These are phyloP conservation scores for Herminia tarsipennalis DNA, from an alignment of 2,888 invertebrate genomes.

Conservation along the genomic window DNA sequence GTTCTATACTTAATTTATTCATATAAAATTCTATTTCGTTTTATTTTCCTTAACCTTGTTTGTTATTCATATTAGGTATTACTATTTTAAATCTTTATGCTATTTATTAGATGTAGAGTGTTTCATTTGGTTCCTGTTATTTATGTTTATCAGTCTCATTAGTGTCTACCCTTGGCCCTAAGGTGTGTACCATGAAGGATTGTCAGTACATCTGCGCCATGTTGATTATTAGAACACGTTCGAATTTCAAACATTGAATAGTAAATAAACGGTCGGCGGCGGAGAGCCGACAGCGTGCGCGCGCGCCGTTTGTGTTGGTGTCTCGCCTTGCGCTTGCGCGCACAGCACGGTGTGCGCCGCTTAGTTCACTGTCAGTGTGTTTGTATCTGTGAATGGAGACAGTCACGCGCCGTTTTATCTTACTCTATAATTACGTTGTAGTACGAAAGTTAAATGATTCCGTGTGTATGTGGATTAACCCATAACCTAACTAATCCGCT, in stretches of 20 bases:
- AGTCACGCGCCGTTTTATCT: slow-evolving; percentile 66
- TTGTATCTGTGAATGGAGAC: slow-evolving; percentile 74
- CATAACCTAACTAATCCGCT: slow-evolving; percentile 21
- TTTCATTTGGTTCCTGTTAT: background rate
- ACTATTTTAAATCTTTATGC: too few species aligned
- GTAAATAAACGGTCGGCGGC: slow-evolving; percentile 79
- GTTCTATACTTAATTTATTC: slow-evolving; percentile 13
- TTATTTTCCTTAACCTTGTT: background rate
- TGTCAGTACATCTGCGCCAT: slow-evolving; percentile 59
- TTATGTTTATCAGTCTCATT: background rate
- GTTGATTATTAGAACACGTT: slow-evolving; percentile 79
- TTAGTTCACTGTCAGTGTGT: slow-evolving; percentile 64
- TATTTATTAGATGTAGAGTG: too few species aligned
- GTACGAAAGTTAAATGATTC: slow-evolving; percentile 51
- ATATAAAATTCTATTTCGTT: slow-evolving; percentile 21
- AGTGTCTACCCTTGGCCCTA: slow-evolving; percentile 33
- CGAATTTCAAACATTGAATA: slow-evolving; percentile 78
- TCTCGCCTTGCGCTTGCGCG: too few species aligned
- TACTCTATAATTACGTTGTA: slow-evolving; percentile 49
- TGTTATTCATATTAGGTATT: background rate
- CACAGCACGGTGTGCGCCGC: too few species aligned
- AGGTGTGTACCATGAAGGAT: slow-evolving; percentile 50
- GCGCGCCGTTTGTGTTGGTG: slow-evolving; percentile 60
- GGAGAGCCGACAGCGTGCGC: slow-evolving; percentile 70
- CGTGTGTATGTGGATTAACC: slow-evolving; percentile 50